Conservation (phyloP, 2,113 vertebrate species). For the Takifugu flavidus region DNA sequence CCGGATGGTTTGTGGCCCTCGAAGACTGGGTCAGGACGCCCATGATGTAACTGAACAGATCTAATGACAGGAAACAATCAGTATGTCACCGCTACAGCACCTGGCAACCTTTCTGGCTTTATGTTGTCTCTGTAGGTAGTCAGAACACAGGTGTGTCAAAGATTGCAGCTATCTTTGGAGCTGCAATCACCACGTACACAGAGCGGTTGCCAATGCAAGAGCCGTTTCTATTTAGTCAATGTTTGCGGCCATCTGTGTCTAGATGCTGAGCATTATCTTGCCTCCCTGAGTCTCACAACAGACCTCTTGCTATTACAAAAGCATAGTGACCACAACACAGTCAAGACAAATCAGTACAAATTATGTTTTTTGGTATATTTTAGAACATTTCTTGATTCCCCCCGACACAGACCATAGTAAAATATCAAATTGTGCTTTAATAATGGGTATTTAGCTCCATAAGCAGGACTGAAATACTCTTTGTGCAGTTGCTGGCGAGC, state of each 20-base stretch:
- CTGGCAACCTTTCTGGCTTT: background rate
- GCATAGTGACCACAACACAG: background rate
- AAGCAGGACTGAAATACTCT: background rate
- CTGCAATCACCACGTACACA: background rate
- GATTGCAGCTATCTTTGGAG: background rate
- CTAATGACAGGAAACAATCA: background rate
- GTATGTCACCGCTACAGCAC: background rate
- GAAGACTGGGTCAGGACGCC: too few species aligned
- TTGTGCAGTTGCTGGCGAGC: conserved; percentile 4
- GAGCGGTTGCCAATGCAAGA: background rate
- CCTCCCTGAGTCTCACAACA: background rate
- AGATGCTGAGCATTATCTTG: conserved; percentile 3
- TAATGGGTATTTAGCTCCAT: background rate
- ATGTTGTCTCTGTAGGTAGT: conserved; percentile 2
- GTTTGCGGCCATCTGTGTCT: background rate
- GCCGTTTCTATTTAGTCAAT: background rate
- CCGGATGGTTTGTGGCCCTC: too few species aligned
- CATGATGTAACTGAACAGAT: too few species aligned
- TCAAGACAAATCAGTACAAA: too few species aligned
- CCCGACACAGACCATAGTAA: background rate
- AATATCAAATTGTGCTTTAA: background rate
- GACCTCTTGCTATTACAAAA: background rate
- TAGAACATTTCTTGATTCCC: too few species aligned
- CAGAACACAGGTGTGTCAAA: background rate
- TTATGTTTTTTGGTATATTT: too few species aligned